phyloP scores from a whole-genome alignment of 2,113 vertebrate species.

The Scophthalmus maximus region DNA sequence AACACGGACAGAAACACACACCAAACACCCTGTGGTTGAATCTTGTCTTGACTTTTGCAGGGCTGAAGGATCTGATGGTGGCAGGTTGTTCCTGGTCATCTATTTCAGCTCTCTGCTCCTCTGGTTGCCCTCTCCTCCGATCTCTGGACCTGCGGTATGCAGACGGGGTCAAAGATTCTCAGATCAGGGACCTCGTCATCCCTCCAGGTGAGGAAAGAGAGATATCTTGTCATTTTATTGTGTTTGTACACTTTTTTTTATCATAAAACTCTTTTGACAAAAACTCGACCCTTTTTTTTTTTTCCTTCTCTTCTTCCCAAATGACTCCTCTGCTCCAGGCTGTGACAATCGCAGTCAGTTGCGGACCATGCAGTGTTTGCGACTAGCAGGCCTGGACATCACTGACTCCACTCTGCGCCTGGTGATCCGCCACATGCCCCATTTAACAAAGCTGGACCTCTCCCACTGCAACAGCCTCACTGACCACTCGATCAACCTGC shows the following conservation, averaged over 20 bases:
- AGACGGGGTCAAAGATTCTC: slow-evolving; percentile 94
- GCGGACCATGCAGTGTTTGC: slow-evolving; percentile 93
- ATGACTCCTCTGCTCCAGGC: slow-evolving; percentile 77
- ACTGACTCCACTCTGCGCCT: slow-evolving; percentile 93
- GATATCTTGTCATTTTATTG: not conserved
- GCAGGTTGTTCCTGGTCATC: slow-evolving; percentile 95
- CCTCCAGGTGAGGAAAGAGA: slow-evolving; percentile 83
- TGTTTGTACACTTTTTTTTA: not conserved
- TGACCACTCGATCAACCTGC: slow-evolving; percentile 95
- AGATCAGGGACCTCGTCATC: slow-evolving; percentile 94
- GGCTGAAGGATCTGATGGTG: slow-evolving; percentile 94
- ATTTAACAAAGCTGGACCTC: slow-evolving; percentile 94
- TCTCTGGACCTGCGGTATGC: slow-evolving; percentile 97
- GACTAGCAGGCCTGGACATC: slow-evolving; percentile 95
- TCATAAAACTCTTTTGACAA: not conserved
- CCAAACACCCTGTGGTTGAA: not conserved
- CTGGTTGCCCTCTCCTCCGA: slow-evolving; percentile 95
- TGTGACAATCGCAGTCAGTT: slow-evolving; percentile 97
- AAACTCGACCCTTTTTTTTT: too few species aligned
- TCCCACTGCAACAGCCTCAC: slow-evolving; percentile 95
- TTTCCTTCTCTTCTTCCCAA: not conserved
- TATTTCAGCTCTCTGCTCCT: slow-evolving; percentile 94
- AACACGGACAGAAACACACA: too few species aligned
- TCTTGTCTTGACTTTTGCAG: slow-evolving; percentile 71
- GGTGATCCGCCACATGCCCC: slow-evolving; percentile 97